Evolutionary conservation across 1,140 invertebrate genomes (phyloP), one percentile per base, ranked within the genome.

Genomic region (Drosophila bifasciata): DNA sequence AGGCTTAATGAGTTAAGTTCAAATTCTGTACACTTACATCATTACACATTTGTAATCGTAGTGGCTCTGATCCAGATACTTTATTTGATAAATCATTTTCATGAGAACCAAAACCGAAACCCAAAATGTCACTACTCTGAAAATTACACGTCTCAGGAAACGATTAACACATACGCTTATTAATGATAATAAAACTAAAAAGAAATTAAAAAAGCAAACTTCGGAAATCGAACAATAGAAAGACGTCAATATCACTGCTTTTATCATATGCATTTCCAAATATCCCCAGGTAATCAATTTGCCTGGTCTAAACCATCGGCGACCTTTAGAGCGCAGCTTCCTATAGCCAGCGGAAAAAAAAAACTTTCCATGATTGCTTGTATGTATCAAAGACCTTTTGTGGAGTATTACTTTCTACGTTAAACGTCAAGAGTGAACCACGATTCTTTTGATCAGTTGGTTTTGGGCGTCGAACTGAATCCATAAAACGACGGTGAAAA

Each of bases 1-100:
- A 6, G 1, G 0, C 1, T 9, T 6, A 21, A 2, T 32, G 28
- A 40, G 23, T 1, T 43, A 9, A 19, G 3, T 19, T 40, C 5
- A 16, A 9, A 28, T 13, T 4, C 15, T 15, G 7, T 3, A 40
- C 4, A 5, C 23, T 17, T 46, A 17, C 8, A 49, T 46, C 6
- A 25, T 80, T 85, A 85, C 80, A 40, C 80, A 85, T 57, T 46
- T 39, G 28, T 49, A 85, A 19, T 85, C 17, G 21, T 80, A 85
- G 44, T 93, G 92, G 3, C 93, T 92, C 66, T 96, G 95, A 66
- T 95, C 92, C 55, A 99, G 96, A 79, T 98, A 96, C 46, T 97
- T 93, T 49, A 99, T 96, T 93, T 99, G 98, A 92, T 98, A 99
- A 7, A 98, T 94, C 98, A 99, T 99, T 92, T 98, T 97, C 1